Percentiles rank a stretch among this genome's conserved stretches.
Conservation (phyloP, 1,140 invertebrate species). For the Zeugodacus cucurbitae region DNA sequence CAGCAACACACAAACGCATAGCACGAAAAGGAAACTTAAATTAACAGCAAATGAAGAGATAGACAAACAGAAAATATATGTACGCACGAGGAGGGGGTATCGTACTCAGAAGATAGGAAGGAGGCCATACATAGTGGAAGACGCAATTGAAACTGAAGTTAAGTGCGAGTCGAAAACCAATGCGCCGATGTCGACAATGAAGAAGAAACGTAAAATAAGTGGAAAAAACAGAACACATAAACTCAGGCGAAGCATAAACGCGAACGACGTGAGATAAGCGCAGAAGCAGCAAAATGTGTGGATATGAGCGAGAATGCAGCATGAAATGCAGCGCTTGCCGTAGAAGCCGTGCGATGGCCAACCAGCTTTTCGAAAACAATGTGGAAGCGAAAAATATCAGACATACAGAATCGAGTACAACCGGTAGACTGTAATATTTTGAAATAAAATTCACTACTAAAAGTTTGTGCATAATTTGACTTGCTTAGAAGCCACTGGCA, state of each 20-base stretch:
- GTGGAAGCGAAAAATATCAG: background rate
- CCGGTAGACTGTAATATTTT: background rate
- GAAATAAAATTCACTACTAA: conserved; percentile 6
- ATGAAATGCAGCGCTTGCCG: background rate
- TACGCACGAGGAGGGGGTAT: background rate
- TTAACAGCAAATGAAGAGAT: background rate
- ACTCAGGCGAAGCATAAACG: background rate
- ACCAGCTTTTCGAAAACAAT: conserved; percentile 7
- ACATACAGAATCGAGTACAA: background rate
- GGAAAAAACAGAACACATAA: background rate
- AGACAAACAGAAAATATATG: conserved; percentile 4
- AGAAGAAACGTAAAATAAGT: background rate
- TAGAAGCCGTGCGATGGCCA: background rate
- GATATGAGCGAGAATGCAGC: background rate
- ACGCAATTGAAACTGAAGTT: background rate
- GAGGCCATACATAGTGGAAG: background rate
- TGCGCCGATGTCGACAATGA: background rate
- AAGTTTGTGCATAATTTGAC: background rate
- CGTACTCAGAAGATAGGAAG: background rate
- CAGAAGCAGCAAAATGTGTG: background rate
- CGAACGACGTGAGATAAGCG: background rate
- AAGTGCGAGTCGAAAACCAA: background rate
- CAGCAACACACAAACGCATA: background rate
- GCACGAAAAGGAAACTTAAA: conserved; percentile 29
- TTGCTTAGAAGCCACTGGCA: background rate